These are phyloP conservation scores for Rhabdornis inornatus DNA, from an alignment of 2,113 vertebrate species.

Conservation along the genomic window DNA sequence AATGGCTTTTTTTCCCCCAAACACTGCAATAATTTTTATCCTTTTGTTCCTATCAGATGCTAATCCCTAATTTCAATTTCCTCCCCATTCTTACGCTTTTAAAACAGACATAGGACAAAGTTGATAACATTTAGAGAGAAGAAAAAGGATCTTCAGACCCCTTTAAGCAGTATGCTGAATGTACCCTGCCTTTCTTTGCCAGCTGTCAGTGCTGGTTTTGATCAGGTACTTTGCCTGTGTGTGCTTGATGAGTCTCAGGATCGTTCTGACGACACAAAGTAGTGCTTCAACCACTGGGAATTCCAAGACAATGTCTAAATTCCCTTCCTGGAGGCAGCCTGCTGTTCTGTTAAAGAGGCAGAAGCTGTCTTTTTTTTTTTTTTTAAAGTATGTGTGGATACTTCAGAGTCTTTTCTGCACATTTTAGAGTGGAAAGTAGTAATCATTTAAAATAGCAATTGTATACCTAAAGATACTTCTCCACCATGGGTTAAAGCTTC, in stretches of 20 bases:
- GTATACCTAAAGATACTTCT: neutral
- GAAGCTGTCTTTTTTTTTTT: neutral
- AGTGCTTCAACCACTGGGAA: neutral
- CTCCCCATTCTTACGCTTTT: neutral
- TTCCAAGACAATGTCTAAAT: neutral
- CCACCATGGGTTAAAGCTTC: neutral
- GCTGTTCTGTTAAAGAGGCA: neutral
- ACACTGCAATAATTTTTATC: neutral
- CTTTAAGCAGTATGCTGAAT: neutral
- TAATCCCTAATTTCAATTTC: neutral
- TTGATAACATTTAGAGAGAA: neutral
- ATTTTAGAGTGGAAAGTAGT: neutral
- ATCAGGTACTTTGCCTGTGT: neutral
- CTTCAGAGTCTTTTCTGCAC: neutral
- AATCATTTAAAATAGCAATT: neutral
- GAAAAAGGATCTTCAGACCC: neutral
- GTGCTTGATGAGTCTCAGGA: neutral
- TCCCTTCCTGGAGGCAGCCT: neutral
- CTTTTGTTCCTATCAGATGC: neutral
- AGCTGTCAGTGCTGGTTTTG: neutral
- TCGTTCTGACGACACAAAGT: neutral
- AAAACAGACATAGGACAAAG: neutral
- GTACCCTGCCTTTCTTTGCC: neutral
- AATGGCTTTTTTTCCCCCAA: neutral
- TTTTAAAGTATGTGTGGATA: neutral